Evolutionary conservation across 2,113 vertebrate species (phyloP).

Genomic region (Cebus imitator): DNA sequence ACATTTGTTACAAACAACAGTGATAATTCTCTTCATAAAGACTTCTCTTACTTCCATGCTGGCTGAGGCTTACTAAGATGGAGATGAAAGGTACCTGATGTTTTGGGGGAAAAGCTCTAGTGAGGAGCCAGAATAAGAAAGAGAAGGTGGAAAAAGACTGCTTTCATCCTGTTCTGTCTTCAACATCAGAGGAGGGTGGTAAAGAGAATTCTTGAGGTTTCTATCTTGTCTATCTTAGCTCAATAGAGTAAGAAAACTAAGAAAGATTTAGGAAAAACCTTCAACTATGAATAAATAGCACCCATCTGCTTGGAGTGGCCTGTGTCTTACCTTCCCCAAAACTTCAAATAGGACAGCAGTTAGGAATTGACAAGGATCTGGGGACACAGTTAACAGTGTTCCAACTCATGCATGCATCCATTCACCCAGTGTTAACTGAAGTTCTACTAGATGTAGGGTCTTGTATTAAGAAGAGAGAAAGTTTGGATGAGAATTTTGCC

Average conservation of each 20-base stretch:
- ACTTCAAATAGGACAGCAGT: not conserved
- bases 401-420: not conserved
- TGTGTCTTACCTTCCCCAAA: not conserved
- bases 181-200: not conserved
- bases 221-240: not conserved
- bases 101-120: not conserved
- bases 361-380: not conserved
- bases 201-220: not conserved
- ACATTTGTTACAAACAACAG: not conserved
- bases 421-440: not conserved
- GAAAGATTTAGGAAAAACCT: not conserved
- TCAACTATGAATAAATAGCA: not conserved
- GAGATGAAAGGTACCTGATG: not conserved
- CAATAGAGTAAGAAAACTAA: not conserved
- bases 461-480: not conserved
- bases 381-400: not conserved
- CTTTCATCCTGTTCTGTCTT: not conserved
- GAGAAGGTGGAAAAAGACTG: not conserved
- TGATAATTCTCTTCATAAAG: not conserved
- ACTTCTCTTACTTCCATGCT: conserved; percentile 3
- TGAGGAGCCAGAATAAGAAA: not conserved
- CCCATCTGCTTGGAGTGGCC: not conserved
- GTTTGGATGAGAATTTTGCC: not conserved
- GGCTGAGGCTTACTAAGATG: not conserved
- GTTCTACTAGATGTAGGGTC: not conserved